These are phyloP conservation scores for Halyomorpha halys DNA, from an alignment of 1,140 invertebrate species.

Conservation along the genomic window DNA sequence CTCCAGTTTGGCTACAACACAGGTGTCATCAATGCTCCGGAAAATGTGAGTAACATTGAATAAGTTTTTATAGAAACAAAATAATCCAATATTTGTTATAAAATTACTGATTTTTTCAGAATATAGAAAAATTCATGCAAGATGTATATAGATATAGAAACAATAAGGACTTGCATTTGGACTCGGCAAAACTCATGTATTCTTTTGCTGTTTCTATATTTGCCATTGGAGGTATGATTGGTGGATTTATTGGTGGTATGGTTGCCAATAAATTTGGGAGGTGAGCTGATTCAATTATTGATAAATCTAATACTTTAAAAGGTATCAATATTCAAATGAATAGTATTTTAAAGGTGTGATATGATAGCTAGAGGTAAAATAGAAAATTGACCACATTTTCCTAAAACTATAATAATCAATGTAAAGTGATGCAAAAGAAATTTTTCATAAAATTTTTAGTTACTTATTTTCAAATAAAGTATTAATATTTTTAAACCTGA, in stretches of 20 bases:
- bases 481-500: too few species aligned
- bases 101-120: conserved; percentile 39
- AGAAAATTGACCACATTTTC: too few species aligned
- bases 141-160: conserved; percentile 71
- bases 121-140: conserved; percentile 89
- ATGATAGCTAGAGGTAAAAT: too few species aligned
- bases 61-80: neutral
- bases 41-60: conserved; percentile 47
- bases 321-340: too few species aligned
- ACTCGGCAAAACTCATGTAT: conserved; percentile 63
- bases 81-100: neutral
- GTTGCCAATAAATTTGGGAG: conserved; percentile 82
- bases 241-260: conserved; percentile 81
- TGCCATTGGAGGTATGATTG: conserved; percentile 90
- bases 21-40: conserved; percentile 94
- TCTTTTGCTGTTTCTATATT: conserved; percentile 89
- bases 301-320: too few species aligned
- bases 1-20: conserved; percentile 99
- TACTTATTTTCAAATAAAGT: too few species aligned
- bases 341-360: too few species aligned
- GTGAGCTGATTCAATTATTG: conserved; percentile 37
- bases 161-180: conserved; percentile 56
- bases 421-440: too few species aligned
- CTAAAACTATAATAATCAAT: too few species aligned
- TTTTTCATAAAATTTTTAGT: too few species aligned